Evolutionary conservation across 2,113 vertebrate species (phyloP), one percentile per base, ranked within the genome.

Genomic region (Chaenocephalus aceratus): DNA sequence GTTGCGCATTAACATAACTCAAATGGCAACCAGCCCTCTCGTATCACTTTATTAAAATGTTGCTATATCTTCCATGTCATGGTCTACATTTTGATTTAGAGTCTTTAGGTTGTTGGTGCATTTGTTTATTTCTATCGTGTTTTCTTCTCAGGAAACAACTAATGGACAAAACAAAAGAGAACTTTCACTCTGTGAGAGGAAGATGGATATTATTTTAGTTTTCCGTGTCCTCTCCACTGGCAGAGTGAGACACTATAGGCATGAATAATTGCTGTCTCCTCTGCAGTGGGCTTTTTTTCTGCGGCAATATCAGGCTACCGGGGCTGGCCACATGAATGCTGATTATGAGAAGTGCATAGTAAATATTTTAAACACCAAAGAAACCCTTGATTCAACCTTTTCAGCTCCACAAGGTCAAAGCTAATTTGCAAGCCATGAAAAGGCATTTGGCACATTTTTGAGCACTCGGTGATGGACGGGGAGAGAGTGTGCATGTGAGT

Each of bases 371-470:
- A 92, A 92, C 89, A 79, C 84, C 87, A 82, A 85, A 85, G 85
- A 90, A 93, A 89, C 80, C 86, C 79, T 41, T 80, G 84, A 88
- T 87, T 89, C 91, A 92, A 94, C 92, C 90, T 92, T 91, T 91
- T 94, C 80, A 83, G 86, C 85, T 84, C 73, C 77, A 62, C 92
- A 94, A 95, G 94, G 93, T 94, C 91, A 91, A 67, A 88, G 84
- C 90, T 93, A 90, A 95, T 95, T 93, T 93, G 88, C 92, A 90
- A 92, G 85, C 86, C 86, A 88, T 75, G 81, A 91, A 93, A 94
- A 90, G 80, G 80, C 87, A 93, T 92, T 92, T 93, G 88, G 89
- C 79, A 90, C 89, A 90, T 92, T 91, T 90, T 77, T 82, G 64
- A 85, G 72, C 73, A 75, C 52, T 62, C 77, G 49, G 72, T 41